Conservation (phyloP, 2,888 invertebrate genomes). For the Schrankia costaestrigalis region DNA sequence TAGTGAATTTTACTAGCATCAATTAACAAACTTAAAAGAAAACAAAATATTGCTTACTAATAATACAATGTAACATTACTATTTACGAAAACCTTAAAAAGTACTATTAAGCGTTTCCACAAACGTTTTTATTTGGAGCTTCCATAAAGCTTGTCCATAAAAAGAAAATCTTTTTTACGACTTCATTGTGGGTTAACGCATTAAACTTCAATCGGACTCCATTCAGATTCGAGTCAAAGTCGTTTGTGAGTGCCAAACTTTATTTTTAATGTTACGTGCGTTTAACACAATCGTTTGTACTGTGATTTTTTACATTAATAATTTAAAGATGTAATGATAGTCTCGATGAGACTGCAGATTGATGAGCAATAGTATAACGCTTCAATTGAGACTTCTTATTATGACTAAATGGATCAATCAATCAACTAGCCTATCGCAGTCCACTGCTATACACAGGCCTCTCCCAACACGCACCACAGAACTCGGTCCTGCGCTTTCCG, state of each 20-base stretch:
- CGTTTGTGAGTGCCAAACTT: conserved; percentile 12
- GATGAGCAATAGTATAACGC: no score
- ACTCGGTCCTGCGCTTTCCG: no score
- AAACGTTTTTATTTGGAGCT: conserved; percentile 23
- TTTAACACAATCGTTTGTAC: conserved; percentile 11
- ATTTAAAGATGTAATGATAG: no score
- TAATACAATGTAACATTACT: no score
- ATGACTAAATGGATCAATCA: no score
- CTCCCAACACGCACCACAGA: no score
- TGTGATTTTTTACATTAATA: conserved; percentile 8
- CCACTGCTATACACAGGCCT: no score
- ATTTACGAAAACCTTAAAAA: background rate
- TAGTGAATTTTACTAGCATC: background rate
- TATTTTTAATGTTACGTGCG: conserved; percentile 14
- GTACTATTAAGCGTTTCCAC: conserved; percentile 12
- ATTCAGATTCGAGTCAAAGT: conserved; percentile 12
- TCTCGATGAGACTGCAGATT: no score
- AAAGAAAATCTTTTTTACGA: conserved; percentile 30
- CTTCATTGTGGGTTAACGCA: conserved; percentile 15
- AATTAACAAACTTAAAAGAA: background rate
- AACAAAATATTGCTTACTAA: background rate
- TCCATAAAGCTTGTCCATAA: conserved; percentile 22
- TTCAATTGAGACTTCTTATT: no score
- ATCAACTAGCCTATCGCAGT: no score
- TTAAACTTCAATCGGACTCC: conserved; percentile 17